Evolutionary conservation across 2,888 invertebrate genomes (phyloP).

Genomic region (Caenorhabditis sinica): DNA sequence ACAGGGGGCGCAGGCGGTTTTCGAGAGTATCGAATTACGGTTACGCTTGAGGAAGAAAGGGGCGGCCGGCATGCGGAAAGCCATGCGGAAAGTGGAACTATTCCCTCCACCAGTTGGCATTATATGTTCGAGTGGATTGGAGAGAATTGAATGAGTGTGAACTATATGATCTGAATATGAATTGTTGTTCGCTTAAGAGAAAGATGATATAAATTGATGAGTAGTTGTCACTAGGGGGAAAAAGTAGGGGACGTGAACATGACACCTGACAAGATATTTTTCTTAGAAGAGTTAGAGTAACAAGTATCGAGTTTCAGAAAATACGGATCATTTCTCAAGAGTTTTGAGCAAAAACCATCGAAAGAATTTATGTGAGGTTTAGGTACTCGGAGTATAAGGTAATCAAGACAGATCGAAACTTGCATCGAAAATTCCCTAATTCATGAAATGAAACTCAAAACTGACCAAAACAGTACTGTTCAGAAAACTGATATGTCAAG

Average conservation of each 20-base stretch:
- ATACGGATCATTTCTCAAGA: constrained; percentile 1
- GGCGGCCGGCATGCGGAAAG: constrained; percentile 43
- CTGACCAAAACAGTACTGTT: background rate
- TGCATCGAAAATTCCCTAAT: too few relatives aligned
- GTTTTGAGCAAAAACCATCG: background rate
- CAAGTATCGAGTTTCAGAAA: constrained; percentile 36
- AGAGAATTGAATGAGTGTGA: constrained; percentile 5
- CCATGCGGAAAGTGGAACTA: constrained; percentile 30
- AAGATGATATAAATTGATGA: background rate
- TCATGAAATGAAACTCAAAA: too few relatives aligned
- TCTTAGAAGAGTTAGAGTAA: background rate
- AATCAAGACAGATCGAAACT: too few relatives aligned
- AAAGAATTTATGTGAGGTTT: background rate
- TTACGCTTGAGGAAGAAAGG: constrained; percentile 16
- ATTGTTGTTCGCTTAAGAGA: background rate
- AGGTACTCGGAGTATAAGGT: too few relatives aligned
- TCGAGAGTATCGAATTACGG: constrained; percentile 64
- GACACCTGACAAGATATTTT: constrained; percentile 37
- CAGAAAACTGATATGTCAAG: background rate
- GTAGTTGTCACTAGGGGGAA: constrained; percentile 23
- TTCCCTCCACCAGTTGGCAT: constrained; percentile 2
- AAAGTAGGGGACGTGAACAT: constrained; percentile 22
- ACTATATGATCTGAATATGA: constrained; percentile 1
- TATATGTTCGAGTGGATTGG: constrained; percentile 16
- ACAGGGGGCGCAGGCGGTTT: constrained; percentile 32